Base-by-base conservation (phyloP, 2,113 vertebrate species). In the Damaliscus lunatus region DNA sequence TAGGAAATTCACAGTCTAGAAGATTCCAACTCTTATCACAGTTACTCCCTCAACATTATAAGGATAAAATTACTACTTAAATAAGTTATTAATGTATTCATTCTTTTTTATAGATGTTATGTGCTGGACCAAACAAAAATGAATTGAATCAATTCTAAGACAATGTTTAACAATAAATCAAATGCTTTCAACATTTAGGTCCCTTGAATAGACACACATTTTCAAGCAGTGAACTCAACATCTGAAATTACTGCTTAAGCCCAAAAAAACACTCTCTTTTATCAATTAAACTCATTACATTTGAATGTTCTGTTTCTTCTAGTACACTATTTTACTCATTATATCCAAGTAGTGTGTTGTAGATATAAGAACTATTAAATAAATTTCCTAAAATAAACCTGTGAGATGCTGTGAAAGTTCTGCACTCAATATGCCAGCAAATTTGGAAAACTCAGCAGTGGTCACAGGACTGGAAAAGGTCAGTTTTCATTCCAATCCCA, bases 171-270 rank as follows among this genome's bases (percentile, higher is more conserved):
- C 46, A 71, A 86, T 36, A 27, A 29, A 86, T 86, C 81, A 96
- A 53, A 91, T 71, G n/a, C 27, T 89, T 84, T 91, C 40, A 85
- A 92, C 2, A 60, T 33, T 50, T 81, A 90, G 36, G 14, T 64
- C 36, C 40, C 15, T 67, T 23, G 27, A 89, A 67, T 82, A 19
- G 67, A 83, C 53, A 86, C 17, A 62, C 6, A 33, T 43, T 84
- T 67, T 92, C n/a, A 92, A 40, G 46, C 11, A 85, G n/a, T 74
- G 31, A 94, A 85, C 6, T 55, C 48, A 90, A n/a, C n/a, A 96
- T 85, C 77, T 96, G n/a, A 13, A 91, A 59, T 53, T 59, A 97
- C 40, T 97, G 57, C n/a, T 91, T 90, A 85, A 84, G 86, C 59
- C 55, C 15, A n/a, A 83, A 64, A 81, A 1, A 92, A 85, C 15